Evolutionary conservation across 2,797 vertebrate genomes (phyloP), one percentile per base, ranked within the genome.

Genomic region (Microhierax caerulescens): DNA sequence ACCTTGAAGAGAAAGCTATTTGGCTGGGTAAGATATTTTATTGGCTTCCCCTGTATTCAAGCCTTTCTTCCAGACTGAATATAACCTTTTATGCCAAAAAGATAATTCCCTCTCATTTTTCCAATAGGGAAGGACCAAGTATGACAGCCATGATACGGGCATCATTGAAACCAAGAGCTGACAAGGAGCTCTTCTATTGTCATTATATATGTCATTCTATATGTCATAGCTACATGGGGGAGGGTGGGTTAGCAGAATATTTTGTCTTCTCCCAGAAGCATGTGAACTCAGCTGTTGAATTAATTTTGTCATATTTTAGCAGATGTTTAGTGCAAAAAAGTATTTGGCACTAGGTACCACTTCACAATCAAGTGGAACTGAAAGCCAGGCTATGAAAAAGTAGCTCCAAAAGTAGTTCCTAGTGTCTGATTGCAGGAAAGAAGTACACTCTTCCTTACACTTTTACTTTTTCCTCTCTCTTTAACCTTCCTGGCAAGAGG

Each of bases 151-250:
- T 25, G 20, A 27, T 51, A 61, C 5, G 5, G 23, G 3, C 6
- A 36, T 54, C 19, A 54, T 8, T 65, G 47, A 87, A 90, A 59
- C 1, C 23, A 77, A 50, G 60, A 73, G 41, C 5, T 65, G 39
- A 30, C 11, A 74, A 25, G 6, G 39, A 73, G 3, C 8, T 24
- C 13, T 73, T 65, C 41, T 50, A 3, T 8, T 67, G 34, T 43
- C 14, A 48, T 65, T 77, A 24, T n/a, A n/a, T n/a, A n/a, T n/a
- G n/a, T n/a, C n/a, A n/a, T n/a, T n/a, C n/a, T n/a, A n/a, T n/a
- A n/a, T n/a, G n/a, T n/a, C n/a, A n/a, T n/a, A n/a, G n/a, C n/a
- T 24, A 41, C 2, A 6, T 2, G 11, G 9, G 4, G 4, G 23
- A 80, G 2, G 1, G 5, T 47, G n/a, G 18, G 4, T 27, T 76